Percentiles rank a stretch among this genome's conserved stretches.
phyloP scores from a whole-genome alignment of 2,113 vertebrate species.

The Mohoua ochrocephala region DNA sequence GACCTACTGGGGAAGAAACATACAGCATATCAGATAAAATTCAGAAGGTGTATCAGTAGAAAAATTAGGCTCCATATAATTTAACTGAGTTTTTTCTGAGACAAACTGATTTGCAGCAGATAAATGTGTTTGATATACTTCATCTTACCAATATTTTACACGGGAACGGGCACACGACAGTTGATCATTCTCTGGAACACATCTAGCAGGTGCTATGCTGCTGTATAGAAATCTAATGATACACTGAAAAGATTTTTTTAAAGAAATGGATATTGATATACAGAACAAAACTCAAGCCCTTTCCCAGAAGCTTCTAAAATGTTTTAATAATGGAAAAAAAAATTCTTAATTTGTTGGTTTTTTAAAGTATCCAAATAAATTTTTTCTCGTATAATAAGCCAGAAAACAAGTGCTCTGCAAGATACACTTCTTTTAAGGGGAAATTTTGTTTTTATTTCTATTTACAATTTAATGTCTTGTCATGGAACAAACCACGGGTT shows the following conservation, averaged over 20 bases:
- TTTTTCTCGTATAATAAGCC: background rate
- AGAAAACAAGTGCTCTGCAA: background rate
- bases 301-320: background rate
- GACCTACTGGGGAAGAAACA: constrained; percentile 55
- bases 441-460: background rate
- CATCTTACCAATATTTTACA: constrained; percentile 31
- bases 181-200: background rate
- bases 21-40: constrained; percentile 61
- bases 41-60: constrained; percentile 50
- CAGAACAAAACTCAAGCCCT: background rate
- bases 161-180: background rate
- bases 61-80: constrained; percentile 67
- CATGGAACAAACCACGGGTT: background rate
- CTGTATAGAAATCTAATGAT: constrained; percentile 13
- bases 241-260: background rate
- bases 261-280: background rate
- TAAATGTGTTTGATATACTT: constrained; percentile 54
- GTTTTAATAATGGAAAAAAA: background rate
- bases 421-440: background rate
- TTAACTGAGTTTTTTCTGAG: constrained; percentile 58
- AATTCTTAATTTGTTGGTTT: accelerated
- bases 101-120: constrained; percentile 57
- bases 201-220: background rate
- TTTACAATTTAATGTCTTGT: background rate
- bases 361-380: background rate